Conservation (phyloP, 2,113 vertebrate genomes). For the Ciconia stormi region DNA sequence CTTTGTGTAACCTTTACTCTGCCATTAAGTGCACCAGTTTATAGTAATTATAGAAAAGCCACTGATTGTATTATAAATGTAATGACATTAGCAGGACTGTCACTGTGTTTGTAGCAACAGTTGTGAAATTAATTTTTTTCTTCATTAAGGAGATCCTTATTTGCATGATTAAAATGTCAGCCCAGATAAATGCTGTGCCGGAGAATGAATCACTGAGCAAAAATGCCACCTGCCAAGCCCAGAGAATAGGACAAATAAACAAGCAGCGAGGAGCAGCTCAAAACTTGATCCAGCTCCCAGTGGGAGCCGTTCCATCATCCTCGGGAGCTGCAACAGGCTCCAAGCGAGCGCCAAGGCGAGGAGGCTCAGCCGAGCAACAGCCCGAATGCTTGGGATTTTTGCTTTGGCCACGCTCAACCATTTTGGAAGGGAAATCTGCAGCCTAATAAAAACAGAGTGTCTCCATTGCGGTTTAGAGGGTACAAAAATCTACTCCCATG, state of each 20-base stretch:
- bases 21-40: background rate
- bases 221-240: conserved; percentile 70
- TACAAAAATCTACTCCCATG: background rate
- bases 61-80: background rate
- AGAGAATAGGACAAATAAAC: conserved; percentile 52
- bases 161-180: conserved; percentile 75
- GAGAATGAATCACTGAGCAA: conserved; percentile 48
- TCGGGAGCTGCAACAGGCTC: background rate
- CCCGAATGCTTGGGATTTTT: background rate
- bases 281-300: conserved; percentile 55
- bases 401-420: background rate
- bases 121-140: conserved; percentile 62
- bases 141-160: conserved; percentile 69
- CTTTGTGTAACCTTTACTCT: conserved; percentile 49
- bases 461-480: background rate
- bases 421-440: background rate
- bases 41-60: conserved; percentile 24
- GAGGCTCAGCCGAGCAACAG: background rate
- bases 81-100: conserved; percentile 48
- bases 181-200: conserved; percentile 35
- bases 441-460: background rate
- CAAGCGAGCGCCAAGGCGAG: background rate
- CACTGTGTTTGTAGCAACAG: conserved; percentile 28
- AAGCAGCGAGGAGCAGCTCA: background rate
- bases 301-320: conserved; percentile 52